Percentiles rank a stretch among this genome's conserved stretches.
Evolutionary conservation across 1,140 invertebrate species (phyloP).

Genomic region (Aphaenogaster ashmeadi): DNA sequence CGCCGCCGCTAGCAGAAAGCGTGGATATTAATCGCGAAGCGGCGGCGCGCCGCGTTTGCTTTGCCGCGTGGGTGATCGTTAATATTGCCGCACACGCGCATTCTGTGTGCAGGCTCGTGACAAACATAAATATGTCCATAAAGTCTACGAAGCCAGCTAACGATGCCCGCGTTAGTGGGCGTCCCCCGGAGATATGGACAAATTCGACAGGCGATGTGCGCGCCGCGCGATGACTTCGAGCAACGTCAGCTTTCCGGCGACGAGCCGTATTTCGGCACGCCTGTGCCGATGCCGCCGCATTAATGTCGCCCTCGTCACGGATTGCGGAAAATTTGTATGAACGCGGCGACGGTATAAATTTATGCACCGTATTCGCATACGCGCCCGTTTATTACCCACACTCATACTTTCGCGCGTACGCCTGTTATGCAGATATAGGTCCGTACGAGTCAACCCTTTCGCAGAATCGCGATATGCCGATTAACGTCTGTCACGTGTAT

Average conservation of each 20-base stretch:
- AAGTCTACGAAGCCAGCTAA: slow-evolving; percentile 7
- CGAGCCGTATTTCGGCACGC: slow-evolving; percentile 41
- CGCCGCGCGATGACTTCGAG: slow-evolving; percentile 32
- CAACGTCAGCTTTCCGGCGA: slow-evolving; percentile 46
- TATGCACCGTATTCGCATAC: neutral
- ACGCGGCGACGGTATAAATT: slow-evolving; percentile 30
- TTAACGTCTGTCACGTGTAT: neutral
- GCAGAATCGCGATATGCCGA: neutral
- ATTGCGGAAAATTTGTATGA: slow-evolving; percentile 40
- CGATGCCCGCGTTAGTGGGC: neutral
- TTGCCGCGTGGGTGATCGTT: slow-evolving; percentile 36
- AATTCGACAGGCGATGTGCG: slow-evolving; percentile 49
- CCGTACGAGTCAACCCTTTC: neutral
- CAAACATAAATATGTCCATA: slow-evolving; percentile 46
- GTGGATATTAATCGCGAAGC: slow-evolving; percentile 58
- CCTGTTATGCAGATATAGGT: neutral
- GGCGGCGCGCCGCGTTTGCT: slow-evolving; percentile 14
- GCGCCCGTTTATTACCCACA: neutral
- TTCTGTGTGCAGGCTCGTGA: slow-evolving; percentile 11
- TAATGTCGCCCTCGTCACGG: slow-evolving; percentile 40
- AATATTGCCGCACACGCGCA: slow-evolving; percentile 38
- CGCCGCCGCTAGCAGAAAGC: slow-evolving; percentile 37
- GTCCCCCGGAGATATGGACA: slow-evolving; percentile 17
- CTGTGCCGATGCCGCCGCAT: slow-evolving; percentile 13
- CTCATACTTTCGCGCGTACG: neutral